These are phyloP conservation scores for Diplosoma virens DNA, from an alignment of 23 tunicate species.

Conservation along the genomic window DNA sequence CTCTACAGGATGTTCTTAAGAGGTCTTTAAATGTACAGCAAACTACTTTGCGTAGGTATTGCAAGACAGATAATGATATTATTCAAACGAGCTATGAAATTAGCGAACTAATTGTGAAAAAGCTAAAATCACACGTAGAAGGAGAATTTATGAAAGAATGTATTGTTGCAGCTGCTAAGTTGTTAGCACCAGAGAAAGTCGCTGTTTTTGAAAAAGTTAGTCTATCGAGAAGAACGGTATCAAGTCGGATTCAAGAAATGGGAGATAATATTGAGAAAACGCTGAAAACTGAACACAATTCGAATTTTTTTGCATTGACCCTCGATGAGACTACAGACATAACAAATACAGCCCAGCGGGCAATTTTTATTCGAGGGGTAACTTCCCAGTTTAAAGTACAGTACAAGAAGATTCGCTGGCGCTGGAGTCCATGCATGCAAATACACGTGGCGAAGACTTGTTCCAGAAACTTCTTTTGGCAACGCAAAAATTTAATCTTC, in stretches of 20 bases:
- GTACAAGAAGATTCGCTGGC: conserved; percentile 55
- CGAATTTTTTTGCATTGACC: conserved; percentile 38
- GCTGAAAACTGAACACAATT: conserved; percentile 31
- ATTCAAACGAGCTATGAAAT: conserved; percentile 43
- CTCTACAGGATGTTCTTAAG: conserved; percentile 43
- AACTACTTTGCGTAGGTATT: conserved; percentile 39
- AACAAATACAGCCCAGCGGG: conserved; percentile 54
- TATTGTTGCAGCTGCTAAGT: conserved; percentile 41
- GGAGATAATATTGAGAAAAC: conserved; percentile 70
- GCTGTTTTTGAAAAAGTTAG: conserved; percentile 54
- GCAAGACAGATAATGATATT: conserved; percentile 39
- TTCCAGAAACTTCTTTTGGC: conserved; percentile 51
- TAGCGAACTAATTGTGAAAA: conserved; percentile 38
- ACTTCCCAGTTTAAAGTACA: conserved; percentile 45
- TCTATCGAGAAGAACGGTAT: conserved; percentile 64
- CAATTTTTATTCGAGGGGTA: conserved; percentile 53
- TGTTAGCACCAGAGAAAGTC: conserved; percentile 53
- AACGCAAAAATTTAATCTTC: conserved; percentile 54
- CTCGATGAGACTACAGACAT: conserved; percentile 64
- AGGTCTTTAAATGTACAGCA: conserved; percentile 34
- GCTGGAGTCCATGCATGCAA: conserved; percentile 50
- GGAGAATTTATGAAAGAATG: conserved; percentile 50
- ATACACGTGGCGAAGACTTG: conserved; percentile 29
- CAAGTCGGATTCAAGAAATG: conserved; percentile 65
- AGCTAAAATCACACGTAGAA: conserved; percentile 46